Base-by-base conservation (phyloP, 2,888 invertebrate species). In the Xestia c-nigrum region DNA sequence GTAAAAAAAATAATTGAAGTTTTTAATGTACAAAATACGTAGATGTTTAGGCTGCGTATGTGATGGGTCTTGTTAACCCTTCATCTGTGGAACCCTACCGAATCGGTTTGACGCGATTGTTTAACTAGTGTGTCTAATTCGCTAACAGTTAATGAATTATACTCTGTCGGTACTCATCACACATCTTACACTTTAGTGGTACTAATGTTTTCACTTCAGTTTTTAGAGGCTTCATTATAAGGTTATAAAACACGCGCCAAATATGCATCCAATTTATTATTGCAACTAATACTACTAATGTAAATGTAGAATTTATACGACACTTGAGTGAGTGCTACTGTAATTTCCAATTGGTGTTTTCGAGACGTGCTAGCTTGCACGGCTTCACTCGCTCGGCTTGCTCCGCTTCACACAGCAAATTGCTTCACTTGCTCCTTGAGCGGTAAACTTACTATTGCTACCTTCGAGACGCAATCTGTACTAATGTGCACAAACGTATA, bases 281-380 rank as follows among this genome's bases (percentile, higher is more conserved):
- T 73, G 38, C 6, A 24, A 59, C 38, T 5, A 24, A 63, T 74
- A 24, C 21, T 63, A 46, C 61, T 5, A 40, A 71, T 40, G 63
- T 65, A 55, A 66, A 74, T 65, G n/a, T 69, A 70, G 52, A 43
- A 82, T 61, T 68, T 83, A 69, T 74, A 71, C 59, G 68, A 69
- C 78, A 82, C 74, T 80, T 63, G 67, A 64, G 47, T 19, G 55
- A 78, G 38, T 79, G 69, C 72, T 74, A 86, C 81, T 79, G 76
- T 86, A 88, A 90, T 91, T 91, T 90, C 84, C 77, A 76, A 87
- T 79, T 84, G 80, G 71, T 86, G 80, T 83, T 87, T 85, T 80
- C 80, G 84, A 86, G 81, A 80, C 84, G 85, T 85, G 84, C 69
- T 87, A 83, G 79, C 82, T 89, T 88, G 85, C 85, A 85, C 55